Conservation (phyloP, 2,113 vertebrate genomes). For the Platysternon megacephalum region DNA sequence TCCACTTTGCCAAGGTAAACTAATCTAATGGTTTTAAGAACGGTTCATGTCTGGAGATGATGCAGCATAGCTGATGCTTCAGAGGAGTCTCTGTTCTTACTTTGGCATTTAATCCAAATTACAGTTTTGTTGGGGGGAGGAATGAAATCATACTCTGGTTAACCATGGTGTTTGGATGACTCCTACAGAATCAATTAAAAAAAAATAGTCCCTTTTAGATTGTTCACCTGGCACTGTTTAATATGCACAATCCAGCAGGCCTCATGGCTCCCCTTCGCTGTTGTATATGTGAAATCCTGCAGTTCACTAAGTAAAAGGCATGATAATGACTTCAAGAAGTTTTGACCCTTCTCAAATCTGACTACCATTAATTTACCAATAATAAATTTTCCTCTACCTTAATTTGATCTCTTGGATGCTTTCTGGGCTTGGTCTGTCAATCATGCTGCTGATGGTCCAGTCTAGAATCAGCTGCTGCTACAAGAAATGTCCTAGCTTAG, state of each 20-base stretch:
- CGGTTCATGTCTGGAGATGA: not conserved
- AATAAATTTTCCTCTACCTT: too few species aligned
- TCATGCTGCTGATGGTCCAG: accelerated
- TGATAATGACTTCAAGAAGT: not conserved
- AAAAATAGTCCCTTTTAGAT: too few species aligned
- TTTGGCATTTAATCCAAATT: not conserved
- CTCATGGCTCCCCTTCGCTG: not conserved
- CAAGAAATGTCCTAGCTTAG: too few species aligned
- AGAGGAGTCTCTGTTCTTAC: not conserved
- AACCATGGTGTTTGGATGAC: not conserved
- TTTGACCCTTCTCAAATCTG: not conserved
- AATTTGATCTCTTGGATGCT: too few species aligned
- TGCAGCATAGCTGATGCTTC: accelerated
- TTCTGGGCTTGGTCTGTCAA: not conserved
- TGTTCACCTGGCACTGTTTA: not conserved
- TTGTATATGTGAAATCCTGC: not conserved
- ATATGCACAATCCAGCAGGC: not conserved
- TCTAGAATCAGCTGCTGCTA: not conserved
- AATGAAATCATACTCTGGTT: not conserved
- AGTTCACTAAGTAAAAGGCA: not conserved
- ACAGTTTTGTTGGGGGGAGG: not conserved
- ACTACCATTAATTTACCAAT: not conserved
- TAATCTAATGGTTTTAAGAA: not conserved
- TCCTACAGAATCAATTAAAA: not conserved
- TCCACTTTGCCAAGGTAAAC: conserved; percentile 18